Evolutionary conservation across 1,140 invertebrate species (phyloP), one percentile per base, ranked within the genome.

Genomic region (Idris sp.): DNA sequence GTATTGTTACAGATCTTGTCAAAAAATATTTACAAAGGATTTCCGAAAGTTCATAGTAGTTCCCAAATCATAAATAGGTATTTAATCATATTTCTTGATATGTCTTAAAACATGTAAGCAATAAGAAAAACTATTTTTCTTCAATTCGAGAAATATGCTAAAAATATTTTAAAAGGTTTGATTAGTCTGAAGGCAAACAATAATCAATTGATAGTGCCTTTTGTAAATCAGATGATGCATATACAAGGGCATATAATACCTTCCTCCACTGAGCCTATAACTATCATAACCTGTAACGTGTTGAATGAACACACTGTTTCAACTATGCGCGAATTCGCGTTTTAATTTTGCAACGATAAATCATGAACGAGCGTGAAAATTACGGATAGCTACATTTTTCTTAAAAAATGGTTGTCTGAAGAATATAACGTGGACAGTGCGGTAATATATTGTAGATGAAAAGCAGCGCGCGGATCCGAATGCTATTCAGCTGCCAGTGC

Each of bases 401-500:
- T 69, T 75, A 75, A 75, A 75, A 75, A 75, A 69, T 65, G 73
- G 43, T 41, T 38, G 36, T 26, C 48, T 62, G 35, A 68, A 62
- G 62, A 68, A 59, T 68, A 69, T 56, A 67, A 58, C 61, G 48
- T 28, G 54, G 38, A 58, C 31, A 33, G 3, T 19, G 43, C 49
- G 33, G 48, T 75, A 44, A 75, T 75, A 65, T 75, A 65, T 69
- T 59, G 33, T 35, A 53, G 49, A 75, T 68, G 64, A 69, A 69
- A 72, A 75, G 72, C 58, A 19, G 43, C 33, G 44, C 22, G 49
- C 43, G 72, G 28, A 64, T 74, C 68, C 72, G 56, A 68, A 74
- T 68, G 56, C 72, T 74, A 74, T 74, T 74, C 72, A 75, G 65
- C 64, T 58, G 72, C 64, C 72, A 58, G 40, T 19, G 43, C 58